A percentile compares a stretch with the other conserved stretches of the same genome.
Evolutionary conservation across 2,797 vertebrate genomes (phyloP).

Genomic region (Halcyon chelicuti): DNA sequence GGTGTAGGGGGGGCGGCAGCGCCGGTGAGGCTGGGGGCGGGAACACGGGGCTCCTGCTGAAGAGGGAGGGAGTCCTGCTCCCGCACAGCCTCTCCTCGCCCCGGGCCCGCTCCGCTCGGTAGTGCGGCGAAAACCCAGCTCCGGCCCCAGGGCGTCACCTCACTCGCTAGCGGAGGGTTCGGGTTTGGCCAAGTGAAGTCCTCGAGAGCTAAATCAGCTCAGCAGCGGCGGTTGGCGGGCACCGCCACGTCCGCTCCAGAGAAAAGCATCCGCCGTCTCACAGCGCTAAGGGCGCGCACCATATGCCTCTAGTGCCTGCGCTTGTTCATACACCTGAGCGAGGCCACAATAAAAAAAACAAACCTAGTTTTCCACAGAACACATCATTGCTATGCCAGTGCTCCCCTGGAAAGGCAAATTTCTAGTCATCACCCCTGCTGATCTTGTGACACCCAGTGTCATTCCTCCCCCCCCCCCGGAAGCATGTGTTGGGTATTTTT

Average conservation of each 20-base stretch:
- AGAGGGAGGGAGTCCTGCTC: too few relatives aligned
- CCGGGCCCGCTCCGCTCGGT: rapidly evolving
- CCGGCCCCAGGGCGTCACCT: rapidly evolving
- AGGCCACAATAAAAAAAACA: neutral
- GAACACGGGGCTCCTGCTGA: neutral
- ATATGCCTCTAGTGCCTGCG: rapidly evolving
- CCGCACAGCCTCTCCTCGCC: rapidly evolving
- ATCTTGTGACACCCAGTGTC: neutral
- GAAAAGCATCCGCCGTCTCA: rapidly evolving
- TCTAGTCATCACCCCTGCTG: neutral
- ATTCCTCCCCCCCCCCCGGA: neutral
- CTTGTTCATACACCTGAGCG: neutral
- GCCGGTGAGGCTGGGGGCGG: neutral
- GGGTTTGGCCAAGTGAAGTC: rapidly evolving
- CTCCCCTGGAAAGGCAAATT: neutral
- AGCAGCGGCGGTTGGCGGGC: rapidly evolving
- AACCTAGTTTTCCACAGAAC: rapidly evolving
- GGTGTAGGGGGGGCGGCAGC: too few relatives aligned
- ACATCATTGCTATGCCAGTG: too few relatives aligned
- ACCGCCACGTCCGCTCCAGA: rapidly evolving
- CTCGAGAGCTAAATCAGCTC: neutral
- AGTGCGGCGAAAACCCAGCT: neutral
- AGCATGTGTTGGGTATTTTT: neutral
- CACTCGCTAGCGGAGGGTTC: rapidly evolving
- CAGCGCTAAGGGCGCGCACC: rapidly evolving